These are phyloP conservation scores for Python bivittatus DNA, from an alignment of 2,113 vertebrate species.

Conservation along the genomic window DNA sequence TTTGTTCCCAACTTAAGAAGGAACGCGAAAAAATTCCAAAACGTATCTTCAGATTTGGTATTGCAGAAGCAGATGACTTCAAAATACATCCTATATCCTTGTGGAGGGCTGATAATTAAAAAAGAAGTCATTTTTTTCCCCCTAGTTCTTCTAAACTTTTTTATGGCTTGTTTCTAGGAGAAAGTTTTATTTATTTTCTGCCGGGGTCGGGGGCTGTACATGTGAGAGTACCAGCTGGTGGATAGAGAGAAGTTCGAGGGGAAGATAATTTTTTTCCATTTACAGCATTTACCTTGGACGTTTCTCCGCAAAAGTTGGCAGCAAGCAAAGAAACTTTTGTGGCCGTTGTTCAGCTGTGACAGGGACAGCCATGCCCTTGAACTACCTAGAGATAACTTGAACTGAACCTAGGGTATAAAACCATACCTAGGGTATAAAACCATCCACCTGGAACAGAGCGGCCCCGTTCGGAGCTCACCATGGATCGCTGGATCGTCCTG, in stretches of 20 bases:
- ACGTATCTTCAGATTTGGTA: background rate
- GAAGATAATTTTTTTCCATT: background rate
- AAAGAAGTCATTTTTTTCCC: background rate
- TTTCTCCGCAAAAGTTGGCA: background rate
- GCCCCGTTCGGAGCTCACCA: slow-evolving; percentile 45
- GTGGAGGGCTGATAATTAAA: background rate
- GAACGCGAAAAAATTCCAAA: background rate
- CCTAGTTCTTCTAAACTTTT: background rate
- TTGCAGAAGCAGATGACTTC: background rate
- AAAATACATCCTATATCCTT: background rate
- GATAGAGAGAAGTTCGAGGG: background rate
- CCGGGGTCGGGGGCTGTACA: background rate
- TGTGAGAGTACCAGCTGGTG: background rate
- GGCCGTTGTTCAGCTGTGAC: background rate
- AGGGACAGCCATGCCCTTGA: background rate
- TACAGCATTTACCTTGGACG: background rate
- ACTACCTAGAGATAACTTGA: background rate
- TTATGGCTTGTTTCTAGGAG: background rate
- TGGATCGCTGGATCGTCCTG: slow-evolving; percentile 72
- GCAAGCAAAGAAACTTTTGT: background rate
- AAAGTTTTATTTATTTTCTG: background rate
- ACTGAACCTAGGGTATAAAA: background rate
- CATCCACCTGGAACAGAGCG: too few relatives aligned
- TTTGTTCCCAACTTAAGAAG: background rate
- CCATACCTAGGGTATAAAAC: fast-evolving